Base-by-base conservation (phyloP, 2,113 vertebrate species). In the Nothoprocta perdicaria region DNA sequence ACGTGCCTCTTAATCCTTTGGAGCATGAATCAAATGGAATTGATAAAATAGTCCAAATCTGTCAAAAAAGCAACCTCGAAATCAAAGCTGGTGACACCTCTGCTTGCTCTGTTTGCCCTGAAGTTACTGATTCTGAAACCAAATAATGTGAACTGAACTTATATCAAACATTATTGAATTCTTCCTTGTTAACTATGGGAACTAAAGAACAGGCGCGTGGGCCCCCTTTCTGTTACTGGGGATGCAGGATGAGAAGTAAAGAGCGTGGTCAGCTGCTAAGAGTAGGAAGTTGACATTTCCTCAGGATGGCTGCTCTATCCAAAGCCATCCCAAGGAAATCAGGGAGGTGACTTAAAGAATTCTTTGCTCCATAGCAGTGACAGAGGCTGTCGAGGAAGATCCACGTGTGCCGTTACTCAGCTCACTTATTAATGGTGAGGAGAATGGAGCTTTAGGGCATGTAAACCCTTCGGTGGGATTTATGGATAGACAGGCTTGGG, bases 31-130 rank as follows among this genome's bases (percentile, higher is more conserved):
- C 94, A 91, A 93, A 86, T 74, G 75, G 33, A 84, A 85, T 78
- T 92, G 95, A 84, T 89, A 69, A 86, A 86, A 74, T 35, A 78
- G 67, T 46, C 48, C 74, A 71, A 94, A 90, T 81, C 92, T 95
- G 86, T 91, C 88, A 29, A 95, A 93, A 93, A 93, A 89, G 71
- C 86, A 88, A 60, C 76, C 71, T 89, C 73, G 92, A 72, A 85
- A 85, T 81, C 78, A 50, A 81, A 93, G 87, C 63, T 89, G 84
- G 77, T 84, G 90, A 80, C 94, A 92, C 89, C 76, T 89, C 71
- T 84, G 90, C 84, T 85, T 90, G 88, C 67, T 84, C 90, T 94
- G 90, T 94, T 94, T 95, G 86, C 93, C 81, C 91, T 93, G 67
- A 87, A 86, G 86, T 88, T 84, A 78, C 81, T 92, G 79, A 92